Evolutionary conservation across 2,113 vertebrate species (phyloP).

Genomic region (Bufo bufo): DNA sequence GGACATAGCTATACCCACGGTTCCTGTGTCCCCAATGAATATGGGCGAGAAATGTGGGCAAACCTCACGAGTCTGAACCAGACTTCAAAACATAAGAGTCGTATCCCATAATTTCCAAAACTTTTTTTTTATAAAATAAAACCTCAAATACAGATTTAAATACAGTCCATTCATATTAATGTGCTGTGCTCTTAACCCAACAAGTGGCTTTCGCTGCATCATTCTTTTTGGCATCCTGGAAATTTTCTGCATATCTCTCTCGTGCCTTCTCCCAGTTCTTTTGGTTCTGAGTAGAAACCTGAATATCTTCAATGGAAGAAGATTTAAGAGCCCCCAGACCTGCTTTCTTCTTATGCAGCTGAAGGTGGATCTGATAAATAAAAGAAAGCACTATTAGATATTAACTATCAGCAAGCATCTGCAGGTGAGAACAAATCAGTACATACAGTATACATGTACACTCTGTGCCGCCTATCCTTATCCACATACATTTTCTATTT

Average conservation of each 20-base stretch:
- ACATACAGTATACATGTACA: too few species aligned
- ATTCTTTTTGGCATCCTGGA: slow-evolving; percentile 73
- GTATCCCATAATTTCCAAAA: too few species aligned
- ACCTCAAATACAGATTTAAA: background rate
- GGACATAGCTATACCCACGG: too few species aligned
- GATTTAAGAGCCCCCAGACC: slow-evolving; percentile 82
- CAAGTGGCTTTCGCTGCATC: slow-evolving; percentile 62
- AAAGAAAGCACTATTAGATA: background rate
- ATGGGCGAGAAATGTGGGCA: too few species aligned
- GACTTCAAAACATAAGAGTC: too few species aligned
- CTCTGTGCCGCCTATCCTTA: too few species aligned
- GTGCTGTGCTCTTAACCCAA: slow-evolving; percentile 72
- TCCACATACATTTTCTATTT: too few species aligned
- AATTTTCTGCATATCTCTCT: slow-evolving; percentile 88
- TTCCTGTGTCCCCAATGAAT: too few species aligned
- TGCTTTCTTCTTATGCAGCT: slow-evolving; percentile 82
- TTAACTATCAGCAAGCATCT: too few species aligned
- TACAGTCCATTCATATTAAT: slow-evolving; percentile 62
- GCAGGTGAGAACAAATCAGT: too few species aligned
- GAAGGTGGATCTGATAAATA: slow-evolving; percentile 82
- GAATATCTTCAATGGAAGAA: slow-evolving; percentile 78
- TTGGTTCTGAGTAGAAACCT: slow-evolving; percentile 79
- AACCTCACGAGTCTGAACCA: background rate
- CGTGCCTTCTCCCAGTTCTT: slow-evolving; percentile 96
- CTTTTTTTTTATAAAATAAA: slow-evolving; percentile 2